A percentile compares a stretch with the other conserved stretches of the same genome.
Conservation (phyloP, 2,113 vertebrate genomes). For the Rhabdomys dilectus region DNA sequence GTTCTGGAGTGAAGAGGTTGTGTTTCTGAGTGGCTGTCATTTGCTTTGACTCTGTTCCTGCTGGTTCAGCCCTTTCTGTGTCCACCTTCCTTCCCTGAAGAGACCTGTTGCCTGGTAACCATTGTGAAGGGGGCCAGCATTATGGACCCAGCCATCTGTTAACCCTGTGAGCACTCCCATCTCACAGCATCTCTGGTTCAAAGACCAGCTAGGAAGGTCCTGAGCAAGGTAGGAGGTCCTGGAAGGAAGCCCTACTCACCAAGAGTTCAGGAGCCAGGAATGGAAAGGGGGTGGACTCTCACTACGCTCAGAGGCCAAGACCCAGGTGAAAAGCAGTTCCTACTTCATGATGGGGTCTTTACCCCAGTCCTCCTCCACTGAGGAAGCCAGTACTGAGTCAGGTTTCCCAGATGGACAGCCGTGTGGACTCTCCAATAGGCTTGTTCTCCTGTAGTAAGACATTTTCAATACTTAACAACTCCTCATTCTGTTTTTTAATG, state of each 20-base stretch:
- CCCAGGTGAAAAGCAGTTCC: not conserved
- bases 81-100: not conserved
- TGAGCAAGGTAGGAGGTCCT: not conserved
- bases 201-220: not conserved
- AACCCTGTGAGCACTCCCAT: not conserved
- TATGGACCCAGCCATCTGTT: not conserved
- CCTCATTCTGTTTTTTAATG: not conserved
- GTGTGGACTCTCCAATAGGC: not conserved
- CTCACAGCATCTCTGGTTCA: not conserved
- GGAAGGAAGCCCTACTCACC: not conserved
- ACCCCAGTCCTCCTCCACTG: not conserved
- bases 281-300: not conserved
- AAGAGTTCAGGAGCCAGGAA: not conserved
- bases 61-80: not conserved
- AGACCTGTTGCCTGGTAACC: conserved; percentile 64
- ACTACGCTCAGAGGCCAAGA: not conserved
- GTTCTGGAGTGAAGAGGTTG: conserved; percentile 73
- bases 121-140: conserved; percentile 67
- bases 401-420: not conserved
- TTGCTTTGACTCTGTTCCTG: not conserved
- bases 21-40: conserved; percentile 74
- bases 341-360: too few relatives aligned
- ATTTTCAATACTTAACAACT: not conserved
- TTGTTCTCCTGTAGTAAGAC: not conserved
- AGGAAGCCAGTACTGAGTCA: not conserved